Evolutionary conservation across 92 coral and sea anemone species (phyloP), one percentile per base, ranked within the genome.

Genomic region (Muricea muricata): DNA sequence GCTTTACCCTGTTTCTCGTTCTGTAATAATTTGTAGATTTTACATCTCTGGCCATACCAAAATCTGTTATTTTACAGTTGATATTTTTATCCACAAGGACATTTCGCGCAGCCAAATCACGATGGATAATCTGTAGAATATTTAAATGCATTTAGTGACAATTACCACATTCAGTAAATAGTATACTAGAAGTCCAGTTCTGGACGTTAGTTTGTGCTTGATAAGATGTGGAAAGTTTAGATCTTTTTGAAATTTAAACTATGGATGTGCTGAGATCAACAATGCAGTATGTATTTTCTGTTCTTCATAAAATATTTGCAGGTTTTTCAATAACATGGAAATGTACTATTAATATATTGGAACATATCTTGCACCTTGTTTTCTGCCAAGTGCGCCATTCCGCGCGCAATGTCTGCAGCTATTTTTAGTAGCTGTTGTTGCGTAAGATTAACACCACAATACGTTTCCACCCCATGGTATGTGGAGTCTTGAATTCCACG

Each of bases 71-170:
- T 67, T 91, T 91, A 79, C 93, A 91, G 28, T 82, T 84, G 17
- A 78, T 65, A 9, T 84, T 73, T 70, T 91, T 87, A 31, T 90
- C 91, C 29, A 91, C 73, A 32, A 91, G 66, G 2, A 91, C 89
- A 80, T 91, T 91, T 32, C 93, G 85, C 9, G 93, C 93, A 0
- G 93, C 93, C 18, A 91, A 82, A 80, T 91, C 93, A 23, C 93
- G 93, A 48, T 91, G 93, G 55, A 91, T 70, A 31, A 91, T 80
- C 93, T 91, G 48, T 21, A 78, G 25, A 4, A 66, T 6, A 0
- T 23, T n/a, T 48, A 20, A 48, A 18, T 48, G 21, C 56, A 42
- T n/a, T 42, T 42, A 42, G 50, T 42, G 50, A 7, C 8, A 14
- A 42, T 42, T 42, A 7, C 50, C 50, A 42, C 50, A 7, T 42